Evolutionary conservation across 2,797 vertebrate genomes (phyloP).

Genomic region (Acomys russatus): DNA sequence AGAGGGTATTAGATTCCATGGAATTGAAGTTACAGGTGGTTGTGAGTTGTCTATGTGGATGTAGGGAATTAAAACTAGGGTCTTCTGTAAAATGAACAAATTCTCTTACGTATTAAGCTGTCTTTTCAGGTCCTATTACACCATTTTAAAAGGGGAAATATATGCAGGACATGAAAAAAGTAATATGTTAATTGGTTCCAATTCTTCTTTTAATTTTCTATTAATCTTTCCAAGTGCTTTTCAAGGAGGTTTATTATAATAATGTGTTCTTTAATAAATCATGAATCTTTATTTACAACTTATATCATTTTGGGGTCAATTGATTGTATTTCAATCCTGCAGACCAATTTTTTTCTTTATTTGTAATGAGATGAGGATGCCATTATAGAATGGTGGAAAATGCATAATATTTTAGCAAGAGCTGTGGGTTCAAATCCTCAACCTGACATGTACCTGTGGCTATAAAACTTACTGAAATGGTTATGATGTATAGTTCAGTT

Average conservation of each 20-base stretch:
- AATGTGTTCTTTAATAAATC: not conserved
- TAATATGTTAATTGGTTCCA: not conserved
- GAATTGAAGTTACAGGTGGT: not conserved
- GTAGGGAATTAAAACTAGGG: not conserved
- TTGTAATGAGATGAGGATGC: not conserved
- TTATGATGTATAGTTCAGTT: not conserved
- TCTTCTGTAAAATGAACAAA: not conserved
- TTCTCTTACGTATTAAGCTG: not conserved
- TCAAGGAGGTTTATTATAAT: not conserved
- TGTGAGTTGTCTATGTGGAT: not conserved
- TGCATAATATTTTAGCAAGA: not conserved
- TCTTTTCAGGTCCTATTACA: too few relatives aligned
- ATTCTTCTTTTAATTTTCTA: conserved; percentile 41
- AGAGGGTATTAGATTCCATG: not conserved
- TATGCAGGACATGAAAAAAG: not conserved
- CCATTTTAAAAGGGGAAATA: not conserved
- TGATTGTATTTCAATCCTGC: not conserved
- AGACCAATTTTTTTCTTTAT: not conserved
- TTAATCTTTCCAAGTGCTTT: not conserved
- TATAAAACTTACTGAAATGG: not conserved
- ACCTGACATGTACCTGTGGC: not conserved
- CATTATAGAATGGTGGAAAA: not conserved
- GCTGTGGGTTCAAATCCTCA: conserved; percentile 22
- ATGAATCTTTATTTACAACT: not conserved
- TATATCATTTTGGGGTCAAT: not conserved